These are phyloP conservation scores for Spinus pinus DNA, from an alignment of 2,797 vertebrate species.

Conservation along the genomic window DNA sequence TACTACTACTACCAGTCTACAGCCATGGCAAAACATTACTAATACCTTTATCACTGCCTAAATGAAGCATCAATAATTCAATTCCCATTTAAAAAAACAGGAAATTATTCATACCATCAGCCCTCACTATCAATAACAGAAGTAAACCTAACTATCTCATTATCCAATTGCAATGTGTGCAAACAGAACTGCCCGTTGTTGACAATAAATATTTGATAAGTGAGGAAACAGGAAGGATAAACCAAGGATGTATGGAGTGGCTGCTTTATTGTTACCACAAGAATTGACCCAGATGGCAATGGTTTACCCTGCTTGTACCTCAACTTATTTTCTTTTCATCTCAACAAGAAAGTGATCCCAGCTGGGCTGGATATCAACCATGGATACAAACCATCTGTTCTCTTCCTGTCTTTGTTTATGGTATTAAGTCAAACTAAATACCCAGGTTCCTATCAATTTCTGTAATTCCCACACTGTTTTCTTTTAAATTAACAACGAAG, in stretches of 20 bases:
- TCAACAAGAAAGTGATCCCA: constrained; percentile 32
- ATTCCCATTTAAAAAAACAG: constrained; percentile 76
- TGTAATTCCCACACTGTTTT: neutral
- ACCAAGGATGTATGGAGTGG: constrained; percentile 68
- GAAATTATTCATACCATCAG: constrained; percentile 80
- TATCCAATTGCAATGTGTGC: constrained; percentile 78
- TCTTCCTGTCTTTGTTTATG: constrained; percentile 22
- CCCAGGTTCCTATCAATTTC: constrained; percentile 14
- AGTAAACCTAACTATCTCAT: constrained; percentile 77
- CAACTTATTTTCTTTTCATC: constrained; percentile 15
- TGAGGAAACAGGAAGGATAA: constrained; percentile 74
- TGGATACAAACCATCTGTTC: constrained; percentile 45
- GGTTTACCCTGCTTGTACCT: constrained; percentile 7
- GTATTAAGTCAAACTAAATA: constrained; percentile 38
- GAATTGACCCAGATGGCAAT: constrained; percentile 28
- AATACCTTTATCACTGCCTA: constrained; percentile 72
- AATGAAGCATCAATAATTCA: constrained; percentile 81
- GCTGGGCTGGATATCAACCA: neutral
- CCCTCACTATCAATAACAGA: constrained; percentile 72
- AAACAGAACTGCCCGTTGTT: constrained; percentile 79
- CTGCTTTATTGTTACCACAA: constrained; percentile 27
- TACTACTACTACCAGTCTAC: neutral
- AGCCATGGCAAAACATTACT: constrained; percentile 30
- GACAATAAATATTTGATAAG: constrained; percentile 82
- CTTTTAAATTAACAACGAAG: neutral